Conservation (phyloP, 2,113 vertebrate genomes). For the Cryptotis parvus region DNA sequence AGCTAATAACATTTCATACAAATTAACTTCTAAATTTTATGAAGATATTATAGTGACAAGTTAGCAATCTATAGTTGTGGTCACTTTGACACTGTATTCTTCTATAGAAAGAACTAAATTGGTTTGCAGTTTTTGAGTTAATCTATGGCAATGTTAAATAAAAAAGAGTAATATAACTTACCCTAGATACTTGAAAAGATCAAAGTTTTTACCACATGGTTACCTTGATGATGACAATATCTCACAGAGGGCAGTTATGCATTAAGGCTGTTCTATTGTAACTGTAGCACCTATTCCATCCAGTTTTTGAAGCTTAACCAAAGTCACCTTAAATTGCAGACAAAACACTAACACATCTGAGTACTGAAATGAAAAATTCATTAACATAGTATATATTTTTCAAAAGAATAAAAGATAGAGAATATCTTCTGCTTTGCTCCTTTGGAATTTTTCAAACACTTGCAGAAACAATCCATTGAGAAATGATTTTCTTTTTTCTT, state of each 20-base stretch:
- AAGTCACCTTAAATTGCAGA: conserved; percentile 9
- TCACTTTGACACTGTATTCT: not conserved
- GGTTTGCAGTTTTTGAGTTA: not conserved
- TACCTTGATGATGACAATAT: not conserved
- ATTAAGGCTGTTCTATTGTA: not conserved
- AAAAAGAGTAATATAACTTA: not conserved
- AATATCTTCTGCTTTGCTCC: conserved; percentile 20
- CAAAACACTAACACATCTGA: not conserved
- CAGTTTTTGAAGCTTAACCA: not conserved
- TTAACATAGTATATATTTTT: not conserved
- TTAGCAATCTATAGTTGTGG: not conserved
- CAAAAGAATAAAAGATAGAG: not conserved
- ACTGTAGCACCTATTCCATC: not conserved
- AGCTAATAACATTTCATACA: not conserved
- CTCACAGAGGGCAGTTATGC: not conserved
- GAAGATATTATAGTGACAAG: not conserved
- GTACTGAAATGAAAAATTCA: not conserved
- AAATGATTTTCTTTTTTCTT: conserved; percentile 60
- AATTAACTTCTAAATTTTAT: not conserved
- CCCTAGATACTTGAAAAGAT: not conserved
- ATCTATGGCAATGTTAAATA: not conserved
- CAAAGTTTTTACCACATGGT: not conserved
- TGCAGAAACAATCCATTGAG: conserved; percentile 17
- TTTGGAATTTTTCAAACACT: conserved; percentile 6
- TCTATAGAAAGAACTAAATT: not conserved